These are phyloP conservation scores for Catalaphyllia jardinei DNA, from an alignment of 64 coral and sea anemone genomes.

Conservation along the genomic window DNA sequence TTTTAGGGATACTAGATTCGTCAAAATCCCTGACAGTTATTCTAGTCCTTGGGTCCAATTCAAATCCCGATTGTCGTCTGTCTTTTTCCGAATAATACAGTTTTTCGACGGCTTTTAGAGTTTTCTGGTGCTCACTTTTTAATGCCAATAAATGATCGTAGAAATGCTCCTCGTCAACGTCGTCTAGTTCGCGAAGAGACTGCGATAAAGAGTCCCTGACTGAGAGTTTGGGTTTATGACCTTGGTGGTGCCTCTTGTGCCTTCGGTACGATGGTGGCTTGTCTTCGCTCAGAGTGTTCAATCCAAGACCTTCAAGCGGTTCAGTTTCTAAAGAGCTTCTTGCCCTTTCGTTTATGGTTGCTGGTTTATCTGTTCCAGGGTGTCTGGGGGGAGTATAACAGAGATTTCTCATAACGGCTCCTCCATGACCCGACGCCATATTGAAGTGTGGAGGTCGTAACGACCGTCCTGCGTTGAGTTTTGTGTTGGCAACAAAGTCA, in stretches of 20 bases:
- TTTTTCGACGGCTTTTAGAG: conserved; percentile 86
- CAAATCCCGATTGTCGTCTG: conserved; percentile 65
- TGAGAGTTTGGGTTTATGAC: conserved; percentile 15
- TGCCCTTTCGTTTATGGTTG: conserved; percentile 84
- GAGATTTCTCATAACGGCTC: conserved; percentile 84
- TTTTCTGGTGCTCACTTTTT: conserved; percentile 91
- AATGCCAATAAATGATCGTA: conserved; percentile 87
- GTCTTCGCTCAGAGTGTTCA: conserved; percentile 3
- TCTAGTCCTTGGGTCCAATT: conserved; percentile 76
- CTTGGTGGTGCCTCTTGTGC: conserved; percentile 21
- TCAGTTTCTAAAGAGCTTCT: conserved; percentile 56
- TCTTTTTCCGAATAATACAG: conserved; percentile 87
- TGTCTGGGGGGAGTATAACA: conserved; percentile 96
- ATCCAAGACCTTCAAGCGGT: conserved; percentile 3
- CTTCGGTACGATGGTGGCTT: conserved; percentile 48
- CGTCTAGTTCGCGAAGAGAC: conserved; percentile 67
- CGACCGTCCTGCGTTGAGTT: conserved; percentile 22
- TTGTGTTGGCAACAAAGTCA: conserved; percentile 36
- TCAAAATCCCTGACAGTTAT: conserved; percentile 59
- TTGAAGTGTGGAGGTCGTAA: conserved; percentile 59
- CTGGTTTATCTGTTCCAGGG: conserved; percentile 88
- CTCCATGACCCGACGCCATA: conserved; percentile 91
- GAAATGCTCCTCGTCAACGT: conserved; percentile 85
- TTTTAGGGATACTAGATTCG: conserved; percentile 21
- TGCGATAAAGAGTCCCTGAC: conserved; percentile 54